Percentiles rank a stretch among this genome's conserved stretches.
phyloP scores from a whole-genome alignment of 1,140 invertebrate genomes.

The Drosophila parabipectinata region DNA sequence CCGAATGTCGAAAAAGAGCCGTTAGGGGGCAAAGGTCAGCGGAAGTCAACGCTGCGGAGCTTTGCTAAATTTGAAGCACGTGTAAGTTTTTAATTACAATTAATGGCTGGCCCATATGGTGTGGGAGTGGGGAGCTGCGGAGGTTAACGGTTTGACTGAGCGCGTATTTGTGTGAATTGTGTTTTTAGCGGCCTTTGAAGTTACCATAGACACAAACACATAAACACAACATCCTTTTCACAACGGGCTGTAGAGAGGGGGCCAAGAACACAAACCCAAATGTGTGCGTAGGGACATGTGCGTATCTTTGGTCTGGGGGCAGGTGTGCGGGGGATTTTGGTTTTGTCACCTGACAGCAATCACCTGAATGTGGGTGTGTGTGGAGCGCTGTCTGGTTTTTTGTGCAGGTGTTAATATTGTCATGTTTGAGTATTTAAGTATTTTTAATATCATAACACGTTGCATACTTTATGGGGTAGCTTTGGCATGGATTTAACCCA shows the following conservation, averaged over 20 bases:
- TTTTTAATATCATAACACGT: slow-evolving; percentile 63
- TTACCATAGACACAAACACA: slow-evolving; percentile 37
- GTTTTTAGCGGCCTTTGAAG: slow-evolving; percentile 56
- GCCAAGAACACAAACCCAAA: neutral
- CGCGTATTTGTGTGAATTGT: slow-evolving; percentile 21
- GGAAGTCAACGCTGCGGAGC: slow-evolving; percentile 34
- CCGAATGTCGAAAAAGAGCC: slow-evolving; percentile 20
- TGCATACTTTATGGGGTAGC: slow-evolving; percentile 54
- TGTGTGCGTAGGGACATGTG: slow-evolving; percentile 4
- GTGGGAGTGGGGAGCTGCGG: neutral
- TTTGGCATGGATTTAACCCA: slow-evolving; percentile 11
- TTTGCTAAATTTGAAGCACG: slow-evolving; percentile 62
- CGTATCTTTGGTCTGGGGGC: slow-evolving; percentile 6
- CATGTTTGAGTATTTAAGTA: slow-evolving; percentile 60
- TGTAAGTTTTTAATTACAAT: slow-evolving; percentile 80
- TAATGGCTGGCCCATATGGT: slow-evolving; percentile 29
- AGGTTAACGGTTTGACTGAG: slow-evolving; percentile 1
- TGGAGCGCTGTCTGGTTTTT: slow-evolving; percentile 6
- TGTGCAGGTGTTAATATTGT: slow-evolving; percentile 59
- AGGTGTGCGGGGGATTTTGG: slow-evolving; percentile 32
- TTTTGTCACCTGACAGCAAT: slow-evolving; percentile 40
- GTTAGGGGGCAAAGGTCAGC: slow-evolving; percentile 41
- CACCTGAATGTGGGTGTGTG: slow-evolving; percentile 6
- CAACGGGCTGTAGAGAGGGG: neutral
- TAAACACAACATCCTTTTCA: slow-evolving; percentile 2